Evolutionary conservation across 2,888 invertebrate species (phyloP).

Genomic region (Seladonia tumulorum): DNA sequence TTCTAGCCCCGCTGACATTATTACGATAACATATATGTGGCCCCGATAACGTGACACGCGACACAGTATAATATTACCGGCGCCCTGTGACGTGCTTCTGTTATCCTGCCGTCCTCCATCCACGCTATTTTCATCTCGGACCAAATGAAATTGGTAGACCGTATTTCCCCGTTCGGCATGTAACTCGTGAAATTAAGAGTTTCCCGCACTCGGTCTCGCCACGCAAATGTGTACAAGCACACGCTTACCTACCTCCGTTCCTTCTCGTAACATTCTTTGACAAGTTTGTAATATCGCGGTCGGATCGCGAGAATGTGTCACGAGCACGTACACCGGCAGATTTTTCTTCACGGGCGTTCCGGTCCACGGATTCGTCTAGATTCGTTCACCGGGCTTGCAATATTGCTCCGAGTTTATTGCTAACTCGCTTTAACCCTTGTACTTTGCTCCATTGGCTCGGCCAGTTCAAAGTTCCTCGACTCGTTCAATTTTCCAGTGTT

Average conservation of each 20-base stretch:
- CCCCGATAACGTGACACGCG: slow-evolving; percentile 53
- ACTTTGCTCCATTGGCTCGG: not conserved
- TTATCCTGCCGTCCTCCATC: slow-evolving; percentile 30
- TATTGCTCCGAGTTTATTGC: not conserved
- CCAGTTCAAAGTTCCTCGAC: not conserved
- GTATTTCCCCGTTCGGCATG: slow-evolving; percentile 25
- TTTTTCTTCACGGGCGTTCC: not conserved
- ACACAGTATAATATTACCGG: slow-evolving; percentile 54
- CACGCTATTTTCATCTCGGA: slow-evolving; percentile 40
- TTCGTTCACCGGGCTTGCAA: not conserved
- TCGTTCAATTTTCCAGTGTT: not conserved
- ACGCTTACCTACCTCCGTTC: not conserved
- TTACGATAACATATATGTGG: slow-evolving; percentile 52
- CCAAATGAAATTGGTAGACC: slow-evolving; percentile 37
- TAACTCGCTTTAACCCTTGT: not conserved
- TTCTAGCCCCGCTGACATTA: slow-evolving; percentile 55
- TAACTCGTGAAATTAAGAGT: slow-evolving; percentile 22
- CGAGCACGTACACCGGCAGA: not conserved
- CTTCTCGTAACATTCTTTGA: slow-evolving; percentile 16
- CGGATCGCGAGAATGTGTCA: not conserved
- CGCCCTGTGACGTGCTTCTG: slow-evolving; percentile 34
- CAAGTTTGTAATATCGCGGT: slow-evolving; percentile 15
- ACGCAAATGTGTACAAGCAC: not conserved
- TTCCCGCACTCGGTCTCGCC: not conserved
- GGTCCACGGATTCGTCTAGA: not conserved